Evolutionary conservation across 2,888 invertebrate species (phyloP), one percentile per base, ranked within the genome.

Genomic region (Tortrix viridana): DNA sequence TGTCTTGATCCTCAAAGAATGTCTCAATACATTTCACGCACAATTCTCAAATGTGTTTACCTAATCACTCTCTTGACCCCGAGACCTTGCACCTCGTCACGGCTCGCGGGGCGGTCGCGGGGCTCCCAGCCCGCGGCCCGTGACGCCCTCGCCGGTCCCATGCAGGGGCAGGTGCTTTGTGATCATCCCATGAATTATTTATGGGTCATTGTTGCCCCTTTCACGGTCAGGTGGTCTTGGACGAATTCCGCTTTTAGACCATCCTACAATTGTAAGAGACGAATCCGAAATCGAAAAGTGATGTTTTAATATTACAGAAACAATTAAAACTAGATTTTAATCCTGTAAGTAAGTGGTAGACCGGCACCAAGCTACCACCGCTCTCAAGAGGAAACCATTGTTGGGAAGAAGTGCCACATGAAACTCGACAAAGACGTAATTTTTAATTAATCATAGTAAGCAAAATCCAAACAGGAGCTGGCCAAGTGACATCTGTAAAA

Each of bases 111-210:
- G 67, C 54, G 43, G 22, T 43, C 37, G 52, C 44, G 32, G 37
- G 41, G 67, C 69, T 70, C 61, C 65, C 57, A 70, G 67, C 70
- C 71, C 75, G 71, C 74, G 74, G 74, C 64, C 85, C 85, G 77
- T 80, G 80, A 85, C 86, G 77, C 74, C 79, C 80, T 67, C 66
- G 78, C 79, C 71, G 75, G 84, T 86, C 86, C 84, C 85, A 85
- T 80, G 85, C 32, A 9, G 12, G 80, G 80, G 75, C 85, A 82
- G 82, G 84, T 84, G 84, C 80, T 69, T 78, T 85, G 73, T 71
- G 69, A 68, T 68, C 67, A 70, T 70, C 74, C 76, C 50, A 73
- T 84, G 78, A 79, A 85, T 85, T 77, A 84, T 85, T 81, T 78
- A 84, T 81, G 73, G 69, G 56, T 74, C 72, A 80, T 82, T 85